phyloP scores from a whole-genome alignment of 2,797 vertebrate genomes.

The Nothura maculosa region DNA sequence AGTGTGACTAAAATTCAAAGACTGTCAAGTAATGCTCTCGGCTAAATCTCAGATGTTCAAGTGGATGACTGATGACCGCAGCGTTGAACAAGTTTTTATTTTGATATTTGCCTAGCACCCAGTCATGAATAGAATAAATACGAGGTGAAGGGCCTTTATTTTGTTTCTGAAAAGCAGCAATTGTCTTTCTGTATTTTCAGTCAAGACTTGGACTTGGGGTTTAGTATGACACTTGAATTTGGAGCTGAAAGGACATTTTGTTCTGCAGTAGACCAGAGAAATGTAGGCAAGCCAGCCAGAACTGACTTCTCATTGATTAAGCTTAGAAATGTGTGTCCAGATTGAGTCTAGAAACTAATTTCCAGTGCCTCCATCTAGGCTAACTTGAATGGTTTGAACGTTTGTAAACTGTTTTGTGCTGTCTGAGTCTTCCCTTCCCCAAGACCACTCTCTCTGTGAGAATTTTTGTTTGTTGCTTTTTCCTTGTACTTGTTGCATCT shows the following conservation, averaged over 20 bases:
- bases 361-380: background rate
- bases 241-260: background rate
- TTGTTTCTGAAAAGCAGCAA: background rate
- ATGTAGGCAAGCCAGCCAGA: background rate
- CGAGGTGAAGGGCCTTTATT: accelerated
- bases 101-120: background rate
- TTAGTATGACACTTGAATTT: background rate
- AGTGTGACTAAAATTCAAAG: background rate
- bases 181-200: background rate
- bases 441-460: background rate
- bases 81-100: background rate
- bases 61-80: background rate
- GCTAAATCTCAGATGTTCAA: background rate
- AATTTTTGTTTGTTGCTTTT: background rate
- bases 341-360: background rate
- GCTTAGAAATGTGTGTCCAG: background rate
- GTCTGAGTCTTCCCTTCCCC: background rate
- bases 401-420: background rate
- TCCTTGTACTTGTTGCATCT: background rate
- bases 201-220: background rate
- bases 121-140: background rate
- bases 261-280: background rate
- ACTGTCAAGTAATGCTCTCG: background rate
- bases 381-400: background rate
- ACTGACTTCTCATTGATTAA: background rate